Evolutionary conservation across 2,797 vertebrate genomes (phyloP), one percentile per base, ranked within the genome.

Genomic region (Clarias platycephalus): DNA sequence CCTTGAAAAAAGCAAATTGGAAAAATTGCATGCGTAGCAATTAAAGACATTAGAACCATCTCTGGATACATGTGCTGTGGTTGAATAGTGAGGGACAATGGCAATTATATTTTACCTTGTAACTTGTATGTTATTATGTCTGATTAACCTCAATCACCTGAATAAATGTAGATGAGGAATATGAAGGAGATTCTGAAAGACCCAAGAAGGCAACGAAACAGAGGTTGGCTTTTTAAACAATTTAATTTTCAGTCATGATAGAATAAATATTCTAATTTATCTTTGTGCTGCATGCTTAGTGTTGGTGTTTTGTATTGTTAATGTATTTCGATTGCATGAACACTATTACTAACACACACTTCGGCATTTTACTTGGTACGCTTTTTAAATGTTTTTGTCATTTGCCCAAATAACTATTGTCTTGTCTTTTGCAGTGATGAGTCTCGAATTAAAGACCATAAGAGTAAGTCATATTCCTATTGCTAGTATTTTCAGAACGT

Each of bases 121-220:
- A 58, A 63, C 8, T 26, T 37, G 22, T 77, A 53, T 22, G 16
- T 53, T 12, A 22, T 70, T 24, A 26, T 70, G 20, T 68, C 40
- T 86, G 26, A 85, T 34, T 87, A 12, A 74, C 57, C 3, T 74
- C 10, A 81, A 66, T 34, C 22, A 64, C 89, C 31, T 80, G 31
- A 28, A 49, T 80, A 66, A 83, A 82, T 84, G 68, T 26, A 99
- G 98, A 99, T 95, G 97, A 99, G 90, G 98, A 98, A 91, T 99
- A 97, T 90, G 96, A 95, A 89, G 96, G 95, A 91, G 95, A 95
- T 91, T 95, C 95, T 0, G 95, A 95, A 68, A 96, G 95, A 94
- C 97, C 97, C 5, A 98, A 98, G 94, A 98, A 98, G 95, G 95
- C 97, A 92, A 94, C 95, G 62, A 98, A 99, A 94, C 97, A 96